These are phyloP conservation scores for Asteroscopus sphinx DNA, from an alignment of 2,888 invertebrate genomes.

Conservation along the genomic window DNA sequence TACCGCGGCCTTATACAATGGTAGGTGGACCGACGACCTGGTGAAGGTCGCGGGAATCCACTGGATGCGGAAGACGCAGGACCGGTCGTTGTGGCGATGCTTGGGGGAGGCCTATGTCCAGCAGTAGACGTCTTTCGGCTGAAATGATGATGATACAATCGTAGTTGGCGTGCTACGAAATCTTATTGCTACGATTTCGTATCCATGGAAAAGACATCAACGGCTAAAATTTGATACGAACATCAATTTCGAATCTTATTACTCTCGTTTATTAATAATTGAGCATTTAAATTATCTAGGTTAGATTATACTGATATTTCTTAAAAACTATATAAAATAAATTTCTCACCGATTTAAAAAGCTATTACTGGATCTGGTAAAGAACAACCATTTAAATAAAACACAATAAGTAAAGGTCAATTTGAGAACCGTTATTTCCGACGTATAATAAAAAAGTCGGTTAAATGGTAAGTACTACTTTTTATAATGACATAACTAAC, in stretches of 20 bases:
- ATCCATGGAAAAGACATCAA: conserved; percentile 77
- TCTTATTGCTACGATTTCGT: conserved; percentile 25
- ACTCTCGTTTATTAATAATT: neutral
- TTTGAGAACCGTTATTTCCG: conserved; percentile 48
- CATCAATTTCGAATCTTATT: conserved; percentile 6
- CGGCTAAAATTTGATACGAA: conserved; percentile 59
- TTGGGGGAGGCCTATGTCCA: too few relatives aligned
- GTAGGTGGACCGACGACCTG: too few relatives aligned
- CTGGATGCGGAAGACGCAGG: too few relatives aligned
- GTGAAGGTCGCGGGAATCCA: too few relatives aligned
- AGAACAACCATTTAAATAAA: conserved; percentile 39
- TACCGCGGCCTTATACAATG: too few relatives aligned
- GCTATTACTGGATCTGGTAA: conserved; percentile 24
- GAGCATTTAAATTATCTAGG: neutral
- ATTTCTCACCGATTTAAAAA: conserved; percentile 31
- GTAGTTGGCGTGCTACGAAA: conserved; percentile 51
- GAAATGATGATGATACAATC: too few relatives aligned
- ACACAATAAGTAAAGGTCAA: conserved; percentile 50
- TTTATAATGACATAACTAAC: conserved; percentile 57
- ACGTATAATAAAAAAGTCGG: conserved; percentile 43
- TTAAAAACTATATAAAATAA: conserved; percentile 18
- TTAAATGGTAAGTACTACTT: conserved; percentile 51
- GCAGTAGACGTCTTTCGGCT: too few relatives aligned
- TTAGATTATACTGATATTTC: conserved; percentile 18
- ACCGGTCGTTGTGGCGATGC: too few relatives aligned